Percentiles rank a stretch among this genome's conserved stretches.
Evolutionary conservation across 2,797 vertebrate species (phyloP).

Genomic region (Antrozous pallidus): DNA sequence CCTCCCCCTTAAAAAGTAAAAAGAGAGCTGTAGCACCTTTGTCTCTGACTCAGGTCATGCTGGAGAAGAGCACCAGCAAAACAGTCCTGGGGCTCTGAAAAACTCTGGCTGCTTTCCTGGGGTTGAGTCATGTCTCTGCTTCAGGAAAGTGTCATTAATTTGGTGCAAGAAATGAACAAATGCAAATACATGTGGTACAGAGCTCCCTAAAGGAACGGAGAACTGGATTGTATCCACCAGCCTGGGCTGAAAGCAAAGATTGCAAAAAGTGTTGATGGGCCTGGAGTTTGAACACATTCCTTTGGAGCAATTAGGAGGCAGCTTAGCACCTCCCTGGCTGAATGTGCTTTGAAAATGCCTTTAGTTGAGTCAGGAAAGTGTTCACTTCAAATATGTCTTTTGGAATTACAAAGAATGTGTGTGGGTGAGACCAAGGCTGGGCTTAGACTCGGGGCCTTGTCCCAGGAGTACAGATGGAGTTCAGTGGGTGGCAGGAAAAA

Average conservation of each 20-base stretch:
- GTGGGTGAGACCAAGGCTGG: background rate
- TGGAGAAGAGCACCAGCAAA: slow-evolving; percentile 22
- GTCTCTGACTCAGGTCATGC: slow-evolving; percentile 36
- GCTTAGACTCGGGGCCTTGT: background rate
- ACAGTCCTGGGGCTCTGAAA: slow-evolving; percentile 33
- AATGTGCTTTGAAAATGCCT: slow-evolving; percentile 59
- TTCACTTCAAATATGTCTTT: slow-evolving; percentile 11
- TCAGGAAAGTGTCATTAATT: slow-evolving; percentile 37
- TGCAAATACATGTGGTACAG: background rate
- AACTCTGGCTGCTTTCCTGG: slow-evolving; percentile 69
- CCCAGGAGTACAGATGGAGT: background rate
- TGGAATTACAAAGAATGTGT: background rate
- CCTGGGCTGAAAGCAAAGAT: slow-evolving; percentile 58
- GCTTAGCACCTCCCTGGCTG: slow-evolving; percentile 65
- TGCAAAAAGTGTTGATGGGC: slow-evolving; percentile 63
- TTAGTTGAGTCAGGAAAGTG: slow-evolving; percentile 31
- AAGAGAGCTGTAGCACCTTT: background rate
- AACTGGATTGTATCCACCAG: slow-evolving; percentile 51
- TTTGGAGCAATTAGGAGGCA: slow-evolving; percentile 72
- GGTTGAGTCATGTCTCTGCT: slow-evolving; percentile 64
- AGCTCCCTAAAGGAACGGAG: background rate
- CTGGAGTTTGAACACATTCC: slow-evolving; percentile 63
- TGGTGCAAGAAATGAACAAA: slow-evolving; percentile 38
- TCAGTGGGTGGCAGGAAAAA: background rate
- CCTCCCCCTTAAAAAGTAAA: background rate